Evolutionary conservation across 2,113 vertebrate genomes (phyloP).

Genomic region (Cromileptes altivelis): DNA sequence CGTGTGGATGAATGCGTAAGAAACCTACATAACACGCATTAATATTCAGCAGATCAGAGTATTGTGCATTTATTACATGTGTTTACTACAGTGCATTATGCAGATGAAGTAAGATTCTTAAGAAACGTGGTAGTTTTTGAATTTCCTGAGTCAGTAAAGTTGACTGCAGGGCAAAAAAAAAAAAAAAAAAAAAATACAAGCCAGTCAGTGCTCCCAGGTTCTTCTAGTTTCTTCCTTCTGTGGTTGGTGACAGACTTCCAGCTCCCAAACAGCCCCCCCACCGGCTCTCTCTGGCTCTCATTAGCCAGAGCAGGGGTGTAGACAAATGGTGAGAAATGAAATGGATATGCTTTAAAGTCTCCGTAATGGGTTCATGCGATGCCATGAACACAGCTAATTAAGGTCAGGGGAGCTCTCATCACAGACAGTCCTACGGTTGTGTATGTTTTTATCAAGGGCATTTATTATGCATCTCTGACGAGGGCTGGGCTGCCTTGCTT

Average conservation of each 20-base stretch:
- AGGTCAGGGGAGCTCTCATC: slow-evolving; percentile 81
- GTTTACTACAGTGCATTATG: slow-evolving; percentile 52
- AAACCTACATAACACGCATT: slow-evolving; percentile 37
- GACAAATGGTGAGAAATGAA: slow-evolving; percentile 82
- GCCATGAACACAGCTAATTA: slow-evolving; percentile 82
- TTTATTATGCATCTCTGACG: slow-evolving; percentile 68
- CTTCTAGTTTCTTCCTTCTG: slow-evolving; percentile 46
- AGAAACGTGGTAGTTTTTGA: slow-evolving; percentile 56
- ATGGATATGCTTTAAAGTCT: slow-evolving; percentile 82
- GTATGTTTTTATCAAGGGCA: slow-evolving; percentile 75
- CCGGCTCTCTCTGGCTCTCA: slow-evolving; percentile 65
- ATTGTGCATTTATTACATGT: slow-evolving; percentile 58
- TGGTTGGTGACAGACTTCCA: slow-evolving; percentile 36
- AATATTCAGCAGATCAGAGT: slow-evolving; percentile 57
- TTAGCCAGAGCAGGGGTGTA: slow-evolving; percentile 72
- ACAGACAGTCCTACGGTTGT: slow-evolving; percentile 62
- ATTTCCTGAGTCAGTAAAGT: slow-evolving; percentile 48
- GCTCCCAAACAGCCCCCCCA: slow-evolving; percentile 35
- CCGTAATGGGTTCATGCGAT: slow-evolving; percentile 81
- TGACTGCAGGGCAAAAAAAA: slow-evolving; percentile 62
- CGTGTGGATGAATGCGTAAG: neutral
- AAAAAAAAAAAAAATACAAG: slow-evolving; percentile 49
- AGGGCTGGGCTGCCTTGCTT: slow-evolving; percentile 39
- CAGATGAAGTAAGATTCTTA: slow-evolving; percentile 46
- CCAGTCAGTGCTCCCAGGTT: slow-evolving; percentile 50